Evolutionary conservation across 2,113 vertebrate species (phyloP), one percentile per base, ranked within the genome.

Genomic region (Albula goreensis): DNA sequence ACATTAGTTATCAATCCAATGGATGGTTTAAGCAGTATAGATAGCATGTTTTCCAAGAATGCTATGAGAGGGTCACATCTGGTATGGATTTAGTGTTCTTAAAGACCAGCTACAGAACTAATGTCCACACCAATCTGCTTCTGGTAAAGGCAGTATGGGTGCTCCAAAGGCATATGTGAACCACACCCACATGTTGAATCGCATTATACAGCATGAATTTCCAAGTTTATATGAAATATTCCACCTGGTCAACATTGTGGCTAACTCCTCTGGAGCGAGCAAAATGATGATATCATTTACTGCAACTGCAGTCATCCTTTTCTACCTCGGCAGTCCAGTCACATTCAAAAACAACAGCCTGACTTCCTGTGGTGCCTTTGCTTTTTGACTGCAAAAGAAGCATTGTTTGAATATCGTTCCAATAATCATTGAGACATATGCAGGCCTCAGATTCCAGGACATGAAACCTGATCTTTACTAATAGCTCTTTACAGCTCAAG

Each of bases 61-160:
- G 90, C 89, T 66, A 63, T 60, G 74, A 87, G 87, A 86, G 88
- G 88, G 85, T 63, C 83, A 91, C 92, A 94, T 94, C 92, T 94
- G 93, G 91, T 89, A 87, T 6, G 13, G 80, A 91, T 94, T 90
- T 89, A 70, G 66, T 80, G 50, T 66, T 88, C 81, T 89, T 87
- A 92, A 89, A 87, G 88, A 52, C 22, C 4, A 3, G 81, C 87
- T 82, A 83, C 86, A 7, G 86, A 88, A 84, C 86, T 85, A 41
- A 86, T 87, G 81, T 50, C 83, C 83, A 0, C 22, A 88, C 6
- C 60, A 60, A 52, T 85, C 13, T 78, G 56, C 57, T 51, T 15
- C 63, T 84, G 12, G 48, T 50, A 12, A 82, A 8, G 15, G 17
- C 9, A n/a, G 8, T 50, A 50, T 83, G 60, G 17, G 70, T 70